Conservation (phyloP, 2,888 invertebrate species). For the Hecatera dysodea region DNA sequence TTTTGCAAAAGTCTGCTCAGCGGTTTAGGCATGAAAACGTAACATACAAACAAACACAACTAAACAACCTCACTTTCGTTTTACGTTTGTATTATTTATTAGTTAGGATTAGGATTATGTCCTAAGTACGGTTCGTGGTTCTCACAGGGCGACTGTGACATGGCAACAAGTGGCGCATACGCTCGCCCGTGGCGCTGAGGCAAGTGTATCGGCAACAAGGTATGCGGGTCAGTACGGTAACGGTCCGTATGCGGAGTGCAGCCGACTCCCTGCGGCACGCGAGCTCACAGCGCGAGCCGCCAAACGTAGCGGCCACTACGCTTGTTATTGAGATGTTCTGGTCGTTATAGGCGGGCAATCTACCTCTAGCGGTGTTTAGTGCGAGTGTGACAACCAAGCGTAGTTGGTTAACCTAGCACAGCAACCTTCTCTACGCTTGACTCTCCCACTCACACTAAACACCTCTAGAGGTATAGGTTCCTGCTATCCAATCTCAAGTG, state of each 20-base stretch:
- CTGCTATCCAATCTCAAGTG: background rate
- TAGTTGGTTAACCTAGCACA: background rate
- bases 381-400: background rate
- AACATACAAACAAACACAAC: too few species aligned
- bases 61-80: too few species aligned
- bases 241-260: constrained; percentile 34
- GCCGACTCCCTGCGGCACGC: constrained; percentile 44
- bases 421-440: too few species aligned
- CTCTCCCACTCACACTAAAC: too few species aligned
- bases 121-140: background rate
- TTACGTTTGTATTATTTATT: too few species aligned
- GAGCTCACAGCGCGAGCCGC: constrained; percentile 7
- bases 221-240: constrained; percentile 54
- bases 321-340: background rate
- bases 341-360: background rate
- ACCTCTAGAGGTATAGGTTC: too few species aligned
- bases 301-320: constrained; percentile 29
- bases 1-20: too few species aligned
- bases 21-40: too few species aligned
- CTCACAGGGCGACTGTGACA: background rate
- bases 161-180: background rate
- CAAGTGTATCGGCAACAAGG: constrained; percentile 23
- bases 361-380: background rate
- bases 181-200: background rate
- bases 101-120: too few species aligned